Conservation (phyloP, 2,113 vertebrate genomes). For the Dendrocopos noguchii region DNA sequence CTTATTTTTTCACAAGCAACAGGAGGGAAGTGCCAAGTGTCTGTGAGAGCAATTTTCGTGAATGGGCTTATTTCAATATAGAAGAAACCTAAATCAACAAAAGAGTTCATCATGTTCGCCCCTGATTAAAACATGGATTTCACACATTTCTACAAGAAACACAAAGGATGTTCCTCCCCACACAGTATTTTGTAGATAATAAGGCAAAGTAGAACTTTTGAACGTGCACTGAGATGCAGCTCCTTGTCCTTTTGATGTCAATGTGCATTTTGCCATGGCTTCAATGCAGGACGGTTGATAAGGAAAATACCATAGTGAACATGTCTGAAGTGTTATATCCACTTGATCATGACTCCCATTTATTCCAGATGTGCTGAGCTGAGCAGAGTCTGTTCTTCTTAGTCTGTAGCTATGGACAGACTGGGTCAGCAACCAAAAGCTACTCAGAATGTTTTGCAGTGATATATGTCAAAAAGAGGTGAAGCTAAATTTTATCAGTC, state of each 20-base stretch:
- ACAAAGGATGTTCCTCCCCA: background rate
- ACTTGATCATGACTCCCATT: background rate
- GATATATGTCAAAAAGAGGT: background rate
- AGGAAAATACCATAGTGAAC: background rate
- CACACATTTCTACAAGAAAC: background rate
- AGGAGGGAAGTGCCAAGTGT: background rate
- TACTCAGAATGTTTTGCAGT: background rate
- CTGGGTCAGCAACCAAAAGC: background rate
- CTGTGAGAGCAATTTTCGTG: background rate
- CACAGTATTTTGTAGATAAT: background rate
- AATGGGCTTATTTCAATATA: background rate
- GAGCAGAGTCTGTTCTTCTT: background rate
- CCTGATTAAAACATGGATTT: background rate
- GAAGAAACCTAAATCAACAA: background rate
- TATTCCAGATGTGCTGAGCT: background rate
- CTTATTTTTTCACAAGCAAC: background rate
- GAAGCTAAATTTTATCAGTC: background rate
- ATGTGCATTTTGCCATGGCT: background rate
- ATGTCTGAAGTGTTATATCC: background rate
- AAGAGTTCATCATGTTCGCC: background rate
- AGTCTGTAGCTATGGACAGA: background rate
- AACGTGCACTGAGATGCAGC: background rate
- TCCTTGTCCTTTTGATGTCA: background rate
- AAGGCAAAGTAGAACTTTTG: background rate
- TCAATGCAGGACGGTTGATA: background rate